These are phyloP conservation scores for Heliconius ismenius DNA, from an alignment of 2,888 invertebrate genomes.

Conservation along the genomic window DNA sequence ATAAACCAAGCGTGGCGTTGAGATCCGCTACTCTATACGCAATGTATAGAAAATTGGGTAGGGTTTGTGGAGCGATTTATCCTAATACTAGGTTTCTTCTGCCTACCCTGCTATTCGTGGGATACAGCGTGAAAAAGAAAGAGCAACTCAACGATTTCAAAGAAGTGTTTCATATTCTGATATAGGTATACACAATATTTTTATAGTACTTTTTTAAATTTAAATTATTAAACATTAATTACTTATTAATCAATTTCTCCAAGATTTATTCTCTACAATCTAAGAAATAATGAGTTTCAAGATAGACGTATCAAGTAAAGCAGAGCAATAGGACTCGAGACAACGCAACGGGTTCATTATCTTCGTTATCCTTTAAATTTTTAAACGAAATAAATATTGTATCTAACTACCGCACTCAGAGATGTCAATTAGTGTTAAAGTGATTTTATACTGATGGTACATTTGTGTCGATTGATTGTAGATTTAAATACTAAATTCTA, in stretches of 20 bases:
- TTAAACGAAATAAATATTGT: neutral
- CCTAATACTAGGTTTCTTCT: too few species aligned
- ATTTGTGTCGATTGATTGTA: neutral
- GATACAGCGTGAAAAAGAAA: too few species aligned
- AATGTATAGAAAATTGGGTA: too few species aligned
- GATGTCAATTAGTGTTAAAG: neutral
- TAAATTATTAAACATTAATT: neutral
- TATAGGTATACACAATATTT: too few species aligned
- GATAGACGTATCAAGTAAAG: neutral
- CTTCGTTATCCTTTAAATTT: conserved; percentile 7
- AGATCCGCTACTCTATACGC: too few species aligned
- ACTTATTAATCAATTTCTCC: neutral
- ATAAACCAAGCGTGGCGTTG: too few species aligned
- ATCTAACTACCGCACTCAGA: neutral
- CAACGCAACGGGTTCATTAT: neutral
- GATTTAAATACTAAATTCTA: neutral
- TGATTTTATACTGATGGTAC: neutral
- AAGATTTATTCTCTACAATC: neutral
- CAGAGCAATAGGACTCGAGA: neutral
- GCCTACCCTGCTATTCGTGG: too few species aligned
- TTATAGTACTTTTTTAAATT: too few species aligned
- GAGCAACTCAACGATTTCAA: too few species aligned
- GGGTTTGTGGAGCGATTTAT: too few species aligned
- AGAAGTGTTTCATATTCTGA: too few species aligned
- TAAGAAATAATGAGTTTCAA: neutral